phyloP scores from a whole-genome alignment of 2,888 invertebrate genomes.

The Tyria jacobaeae region DNA sequence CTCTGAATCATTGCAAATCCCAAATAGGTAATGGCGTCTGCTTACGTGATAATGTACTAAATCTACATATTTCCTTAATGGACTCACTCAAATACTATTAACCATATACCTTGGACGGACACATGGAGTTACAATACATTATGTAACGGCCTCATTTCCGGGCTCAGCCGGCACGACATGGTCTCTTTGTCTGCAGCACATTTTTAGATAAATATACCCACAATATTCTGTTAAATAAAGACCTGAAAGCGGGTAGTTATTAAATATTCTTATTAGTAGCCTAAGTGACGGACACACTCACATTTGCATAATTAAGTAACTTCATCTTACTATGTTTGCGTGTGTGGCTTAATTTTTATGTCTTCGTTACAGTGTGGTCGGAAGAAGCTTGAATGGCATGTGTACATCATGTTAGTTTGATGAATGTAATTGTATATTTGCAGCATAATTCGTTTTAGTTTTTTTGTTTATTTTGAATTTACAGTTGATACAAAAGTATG shows the following conservation, averaged over 20 bases:
- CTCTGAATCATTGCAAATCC: background rate
- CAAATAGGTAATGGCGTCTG: background rate
- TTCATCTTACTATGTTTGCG: conserved; percentile 36
- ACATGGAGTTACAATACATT: background rate
- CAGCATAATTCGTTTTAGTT: no score
- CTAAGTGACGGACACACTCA: conserved; percentile 41
- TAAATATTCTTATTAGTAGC: conserved; percentile 47
- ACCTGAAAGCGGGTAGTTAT: conserved; percentile 39
- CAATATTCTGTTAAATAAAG: conserved; percentile 12
- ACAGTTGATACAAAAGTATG: no score
- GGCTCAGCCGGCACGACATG: background rate
- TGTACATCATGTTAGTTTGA: conserved; percentile 1
- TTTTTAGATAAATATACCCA: conserved; percentile 4
- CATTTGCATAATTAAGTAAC: conserved; percentile 49
- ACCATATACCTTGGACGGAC: background rate
- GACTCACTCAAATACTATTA: background rate
- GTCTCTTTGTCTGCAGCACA: background rate
- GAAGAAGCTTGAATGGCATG: conserved; percentile 1
- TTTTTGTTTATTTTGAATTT: no score
- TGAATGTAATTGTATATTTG: no score
- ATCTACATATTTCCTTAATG: background rate
- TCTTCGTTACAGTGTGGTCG: conserved; percentile 24
- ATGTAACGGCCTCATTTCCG: conserved; percentile 1
- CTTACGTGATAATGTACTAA: background rate
- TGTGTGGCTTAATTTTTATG: conserved; percentile 43